Conservation (phyloP, 2,797 vertebrate species). For the Gouania willdenowi region DNA sequence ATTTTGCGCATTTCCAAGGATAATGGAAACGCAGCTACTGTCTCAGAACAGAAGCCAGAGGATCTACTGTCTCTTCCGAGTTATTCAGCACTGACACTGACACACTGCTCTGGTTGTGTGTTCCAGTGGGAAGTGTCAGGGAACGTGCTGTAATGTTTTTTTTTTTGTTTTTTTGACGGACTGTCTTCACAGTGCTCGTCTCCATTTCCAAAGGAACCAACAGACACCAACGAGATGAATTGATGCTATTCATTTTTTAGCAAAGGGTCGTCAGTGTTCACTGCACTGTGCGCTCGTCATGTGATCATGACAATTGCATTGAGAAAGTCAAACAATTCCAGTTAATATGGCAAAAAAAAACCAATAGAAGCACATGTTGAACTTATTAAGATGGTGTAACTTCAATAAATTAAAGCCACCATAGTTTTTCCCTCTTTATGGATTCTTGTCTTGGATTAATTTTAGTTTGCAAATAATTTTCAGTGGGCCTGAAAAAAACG, state of each 20-base stretch:
- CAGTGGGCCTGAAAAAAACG: constrained; percentile 45
- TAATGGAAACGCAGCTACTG: too few relatives aligned
- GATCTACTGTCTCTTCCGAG: constrained; percentile 31
- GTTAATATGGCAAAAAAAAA: too few relatives aligned
- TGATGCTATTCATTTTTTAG: constrained; percentile 51
- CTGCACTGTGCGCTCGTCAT: constrained; percentile 30
- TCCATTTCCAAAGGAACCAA: constrained; percentile 59
- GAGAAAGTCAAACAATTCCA: constrained; percentile 5
- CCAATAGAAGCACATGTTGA: constrained; percentile 5
- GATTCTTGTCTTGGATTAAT: too few relatives aligned
- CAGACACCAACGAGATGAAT: constrained; percentile 55
- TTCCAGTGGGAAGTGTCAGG: constrained; percentile 61
- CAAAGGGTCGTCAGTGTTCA: constrained; percentile 32
- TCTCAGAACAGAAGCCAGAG: constrained; percentile 34
- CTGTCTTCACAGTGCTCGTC: constrained; percentile 44
- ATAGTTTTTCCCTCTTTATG: background rate
- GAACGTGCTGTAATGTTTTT: constrained; percentile 53
- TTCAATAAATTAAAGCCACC: background rate
- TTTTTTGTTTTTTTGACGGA: too few relatives aligned
- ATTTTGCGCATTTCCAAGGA: too few relatives aligned
- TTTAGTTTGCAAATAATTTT: too few relatives aligned
- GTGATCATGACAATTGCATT: constrained; percentile 39
- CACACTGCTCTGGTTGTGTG: constrained; percentile 59
- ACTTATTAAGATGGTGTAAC: background rate
- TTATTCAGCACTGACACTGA: constrained; percentile 33